Conservation (phyloP, 2,113 vertebrate genomes). For the Ramphastos sulfuratus region DNA sequence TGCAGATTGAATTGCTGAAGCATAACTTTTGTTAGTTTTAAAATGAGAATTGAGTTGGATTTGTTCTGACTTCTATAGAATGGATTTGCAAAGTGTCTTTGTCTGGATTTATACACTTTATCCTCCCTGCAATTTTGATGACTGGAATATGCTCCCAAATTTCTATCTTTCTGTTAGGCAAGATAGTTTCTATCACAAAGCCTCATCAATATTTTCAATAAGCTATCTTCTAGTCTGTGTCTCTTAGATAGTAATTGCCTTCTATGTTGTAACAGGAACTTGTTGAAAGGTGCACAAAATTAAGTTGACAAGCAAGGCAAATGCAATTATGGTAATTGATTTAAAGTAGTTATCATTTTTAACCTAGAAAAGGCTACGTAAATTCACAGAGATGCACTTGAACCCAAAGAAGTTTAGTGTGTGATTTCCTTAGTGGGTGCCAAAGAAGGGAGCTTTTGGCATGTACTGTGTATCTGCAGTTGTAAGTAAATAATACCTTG, state of each 20-base stretch:
- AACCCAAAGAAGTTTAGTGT: background rate
- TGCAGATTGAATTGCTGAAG: background rate
- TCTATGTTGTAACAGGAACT: background rate
- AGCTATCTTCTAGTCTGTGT: background rate
- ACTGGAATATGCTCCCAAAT: background rate
- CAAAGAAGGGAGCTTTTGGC: background rate
- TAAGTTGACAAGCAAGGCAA: background rate
- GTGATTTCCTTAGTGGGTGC: background rate
- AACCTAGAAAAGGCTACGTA: background rate
- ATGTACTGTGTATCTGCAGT: background rate
- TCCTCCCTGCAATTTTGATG: background rate
- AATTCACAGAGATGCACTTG: background rate
- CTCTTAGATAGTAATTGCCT: background rate
- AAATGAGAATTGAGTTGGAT: background rate
- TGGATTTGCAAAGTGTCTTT: background rate
- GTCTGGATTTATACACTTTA: background rate
- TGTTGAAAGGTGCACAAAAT: background rate
- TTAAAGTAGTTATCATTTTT: background rate
- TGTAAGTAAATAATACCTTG: background rate
- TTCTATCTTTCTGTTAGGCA: background rate
- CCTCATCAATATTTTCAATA: background rate
- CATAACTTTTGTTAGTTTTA: background rate
- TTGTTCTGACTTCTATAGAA: background rate
- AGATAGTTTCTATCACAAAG: background rate
- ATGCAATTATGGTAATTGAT: background rate